These are phyloP conservation scores for Aphrocallistes beatrix DNA, from an alignment of 37 sponge, comb jelly and placozoan species.

Conservation along the genomic window DNA sequence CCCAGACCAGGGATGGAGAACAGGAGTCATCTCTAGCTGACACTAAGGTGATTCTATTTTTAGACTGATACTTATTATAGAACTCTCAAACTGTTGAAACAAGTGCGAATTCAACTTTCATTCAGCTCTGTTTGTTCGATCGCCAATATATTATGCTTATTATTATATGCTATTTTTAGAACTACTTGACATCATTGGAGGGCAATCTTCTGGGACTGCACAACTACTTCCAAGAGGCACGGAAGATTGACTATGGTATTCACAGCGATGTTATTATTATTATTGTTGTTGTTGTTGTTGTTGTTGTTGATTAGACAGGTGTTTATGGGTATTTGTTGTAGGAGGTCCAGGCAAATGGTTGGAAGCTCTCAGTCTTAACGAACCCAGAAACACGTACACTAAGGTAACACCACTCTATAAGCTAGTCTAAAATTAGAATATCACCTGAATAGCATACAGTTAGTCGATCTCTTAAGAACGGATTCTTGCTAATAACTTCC, in stretches of 20 bases:
- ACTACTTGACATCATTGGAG: conserved; percentile 47
- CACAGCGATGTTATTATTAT: neutral
- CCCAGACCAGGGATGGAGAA: neutral
- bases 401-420: neutral
- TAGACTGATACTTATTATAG: neutral
- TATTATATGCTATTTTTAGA: neutral
- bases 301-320: neutral
- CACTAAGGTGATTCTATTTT: neutral
- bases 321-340: neutral
- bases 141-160: neutral
- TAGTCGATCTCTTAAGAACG: too few species aligned
- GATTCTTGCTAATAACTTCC: too few species aligned
- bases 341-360: neutral
- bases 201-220: conserved; percentile 39
- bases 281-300: neutral
- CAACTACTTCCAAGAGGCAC: conserved; percentile 10
- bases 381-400: neutral
- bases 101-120: neutral
- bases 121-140: too few species aligned
- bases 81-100: neutral
- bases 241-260: neutral
- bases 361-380: neutral
- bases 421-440: too few species aligned
- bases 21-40: neutral
- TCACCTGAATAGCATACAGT: too few species aligned